Evolutionary conservation across 2,797 vertebrate genomes (phyloP).

Genomic region (Podarcis lilfordi): DNA sequence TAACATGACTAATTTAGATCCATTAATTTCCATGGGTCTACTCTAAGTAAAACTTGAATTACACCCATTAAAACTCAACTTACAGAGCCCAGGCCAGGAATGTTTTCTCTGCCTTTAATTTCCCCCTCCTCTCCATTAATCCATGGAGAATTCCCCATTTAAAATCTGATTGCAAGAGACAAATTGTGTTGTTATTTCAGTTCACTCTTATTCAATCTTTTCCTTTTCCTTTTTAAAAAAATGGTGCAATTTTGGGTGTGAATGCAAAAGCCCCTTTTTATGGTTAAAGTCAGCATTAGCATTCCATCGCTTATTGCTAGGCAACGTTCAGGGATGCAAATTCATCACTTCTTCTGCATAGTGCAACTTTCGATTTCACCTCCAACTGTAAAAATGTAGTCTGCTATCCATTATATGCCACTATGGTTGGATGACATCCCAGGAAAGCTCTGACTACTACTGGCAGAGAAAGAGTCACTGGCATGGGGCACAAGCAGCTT

Average conservation of each 20-base stretch:
- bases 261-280: constrained; percentile 63
- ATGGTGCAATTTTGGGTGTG: constrained; percentile 60
- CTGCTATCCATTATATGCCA: constrained; percentile 84
- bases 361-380: constrained; percentile 84
- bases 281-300: constrained; percentile 77
- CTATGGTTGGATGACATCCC: constrained; percentile 82
- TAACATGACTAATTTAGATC: too few relatives aligned
- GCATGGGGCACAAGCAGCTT: constrained; percentile 81
- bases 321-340: constrained; percentile 84
- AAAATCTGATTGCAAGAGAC: constrained; percentile 21
- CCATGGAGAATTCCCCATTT: constrained; percentile 22
- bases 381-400: constrained; percentile 85
- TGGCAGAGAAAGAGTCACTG: constrained; percentile 85
- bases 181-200: constrained; percentile 45
- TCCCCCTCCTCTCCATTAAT: too few relatives aligned
- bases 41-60: too few relatives aligned
- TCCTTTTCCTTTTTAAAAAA: constrained; percentile 28
- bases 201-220: constrained; percentile 55
- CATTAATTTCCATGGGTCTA: too few relatives aligned
- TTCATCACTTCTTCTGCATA: constrained; percentile 84
- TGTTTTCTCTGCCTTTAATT: neutral
- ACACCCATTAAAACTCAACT: neutral
- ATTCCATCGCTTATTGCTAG: constrained; percentile 81
- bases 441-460: constrained; percentile 83
- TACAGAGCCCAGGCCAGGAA: neutral